Conservation (phyloP, 1,140 invertebrate species). For the Cataglyphis hispanica region DNA sequence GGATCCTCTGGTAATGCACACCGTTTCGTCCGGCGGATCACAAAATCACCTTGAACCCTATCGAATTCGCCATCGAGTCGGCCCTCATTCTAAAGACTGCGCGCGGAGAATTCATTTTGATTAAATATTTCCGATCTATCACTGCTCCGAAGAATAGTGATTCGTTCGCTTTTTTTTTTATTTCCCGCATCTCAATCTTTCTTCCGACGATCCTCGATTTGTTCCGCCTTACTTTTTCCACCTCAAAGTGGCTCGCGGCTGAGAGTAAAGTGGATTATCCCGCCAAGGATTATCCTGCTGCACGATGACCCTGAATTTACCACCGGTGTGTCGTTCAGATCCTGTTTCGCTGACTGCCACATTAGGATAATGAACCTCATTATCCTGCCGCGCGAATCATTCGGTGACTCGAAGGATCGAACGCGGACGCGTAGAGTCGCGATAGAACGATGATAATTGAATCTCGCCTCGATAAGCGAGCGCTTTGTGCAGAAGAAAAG, state of each 20-base stretch:
- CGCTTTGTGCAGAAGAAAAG: not conserved
- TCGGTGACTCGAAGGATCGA: slow-evolving; percentile 51
- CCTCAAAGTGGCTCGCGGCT: not conserved
- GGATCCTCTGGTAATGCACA: slow-evolving; percentile 70
- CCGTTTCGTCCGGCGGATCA: slow-evolving; percentile 65
- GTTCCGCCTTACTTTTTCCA: not conserved
- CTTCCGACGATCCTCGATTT: not conserved
- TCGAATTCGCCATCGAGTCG: slow-evolving; percentile 37
- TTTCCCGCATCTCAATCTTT: not conserved
- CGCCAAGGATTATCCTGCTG: slow-evolving; percentile 67
- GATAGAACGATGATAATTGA: slow-evolving; percentile 52
- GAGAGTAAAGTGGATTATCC: slow-evolving; percentile 65
- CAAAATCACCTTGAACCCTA: slow-evolving; percentile 77
- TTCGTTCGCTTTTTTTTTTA: slow-evolving; percentile 8
- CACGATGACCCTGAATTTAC: slow-evolving; percentile 62
- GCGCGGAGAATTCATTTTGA: slow-evolving; percentile 23
- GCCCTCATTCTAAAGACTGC: slow-evolving; percentile 62
- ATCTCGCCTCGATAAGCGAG: slow-evolving; percentile 34
- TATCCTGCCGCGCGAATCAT: slow-evolving; percentile 56
- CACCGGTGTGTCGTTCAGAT: slow-evolving; percentile 64
- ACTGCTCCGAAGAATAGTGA: slow-evolving; percentile 17
- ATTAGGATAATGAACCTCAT: slow-evolving; percentile 76
- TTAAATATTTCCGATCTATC: slow-evolving; percentile 45
- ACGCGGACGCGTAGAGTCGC: slow-evolving; percentile 18
- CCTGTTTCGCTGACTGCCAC: slow-evolving; percentile 67